Base-by-base conservation (phyloP, 2,797 vertebrate genomes). In the Sciurus carolinensis region DNA sequence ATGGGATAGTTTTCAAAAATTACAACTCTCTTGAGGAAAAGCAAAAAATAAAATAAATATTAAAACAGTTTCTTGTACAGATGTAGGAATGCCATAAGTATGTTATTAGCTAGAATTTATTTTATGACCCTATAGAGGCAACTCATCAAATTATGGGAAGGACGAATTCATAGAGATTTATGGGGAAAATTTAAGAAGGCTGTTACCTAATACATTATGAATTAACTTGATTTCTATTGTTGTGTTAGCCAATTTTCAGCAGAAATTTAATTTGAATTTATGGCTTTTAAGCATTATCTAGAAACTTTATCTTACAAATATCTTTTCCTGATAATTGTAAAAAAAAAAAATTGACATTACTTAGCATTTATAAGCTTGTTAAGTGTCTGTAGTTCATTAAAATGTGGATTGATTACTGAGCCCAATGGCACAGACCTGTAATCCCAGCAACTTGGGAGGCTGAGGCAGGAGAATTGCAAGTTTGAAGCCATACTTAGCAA, bases 231-330 rank as follows among this genome's bases (percentile, higher is more conserved):
- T 91, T 96, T 94, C 57, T 91, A 0, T 91, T 79, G 15, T 20
- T 52, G 4, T 91, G 5, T 83, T 54, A 91, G 26, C 87, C 91
- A 72, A 83, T 92, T 96, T 96, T 85, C 28, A 87, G 8, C 47
- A 92, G 64, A 94, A 91, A 59, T 93, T 94, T 93, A 73, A 95
- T 89, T 95, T 96, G 20, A 77, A 75, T 93, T 88, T 87, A 18
- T 96, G 75, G 6, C 26, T 95, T 96, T 44, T 18, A 95, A 92
- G 93, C 91, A 57, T 93, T 90, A 91, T 84, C 42, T 93, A 79
- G 52, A 94, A 73, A 96, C 92, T 66, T 79, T 73, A 62, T 86
- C 7, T 95, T 87, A 92, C 36, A 95, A 90, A 77, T 73, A 86
- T 12, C 3, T 22, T 79, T 96, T 69, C 42, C 44, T 26, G 69